Evolutionary conservation across 2,113 vertebrate species (phyloP), one percentile per base, ranked within the genome.

Genomic region (Callorhinus ursinus): DNA sequence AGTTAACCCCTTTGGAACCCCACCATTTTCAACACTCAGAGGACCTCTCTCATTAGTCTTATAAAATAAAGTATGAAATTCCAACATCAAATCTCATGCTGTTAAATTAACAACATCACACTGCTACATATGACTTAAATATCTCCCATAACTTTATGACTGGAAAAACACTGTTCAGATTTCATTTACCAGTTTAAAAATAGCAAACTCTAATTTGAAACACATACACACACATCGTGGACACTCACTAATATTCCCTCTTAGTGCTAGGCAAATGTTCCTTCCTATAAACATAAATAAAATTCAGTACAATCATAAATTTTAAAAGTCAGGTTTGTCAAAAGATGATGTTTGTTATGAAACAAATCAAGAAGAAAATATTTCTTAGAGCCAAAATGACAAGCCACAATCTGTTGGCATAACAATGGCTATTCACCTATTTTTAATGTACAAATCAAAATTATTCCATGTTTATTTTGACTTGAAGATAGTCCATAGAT

Each of bases 181-280:
- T 98, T 98, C 98, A 99, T 98, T 99, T 98, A 97, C 98, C 97
- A 98, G 98, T 98, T 99, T 99, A 99, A 99, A 99, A 98, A 99
- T 99, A 99, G 99, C 96, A 96, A 97, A 94, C 97, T 97, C 98
- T 98, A 98, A 98, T 97, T 98, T 97, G 96, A 98, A 98, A 98
- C 98, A 98, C 94, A 98, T 96, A 98, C 97, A 98, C 95, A 97
- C 96, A 92, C 92, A 98, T 98, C 95, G 90, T 98, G 96, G 92
- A 31, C 16, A 57, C 76, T 97, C 92, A 84, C 57, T 95, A 98
- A 98, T 95, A 98, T 98, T 95, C 96, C 93, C 59, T 12, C 77
- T 96, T 69, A 86, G 55, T 71, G 91, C 72, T 92, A 79, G 90
- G 96, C 90, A 98, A 96, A 93, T 98, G 97, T 97, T 98, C 98